Evolutionary conservation across 2,797 vertebrate genomes (phyloP).

Genomic region (Macropodus opercularis): DNA sequence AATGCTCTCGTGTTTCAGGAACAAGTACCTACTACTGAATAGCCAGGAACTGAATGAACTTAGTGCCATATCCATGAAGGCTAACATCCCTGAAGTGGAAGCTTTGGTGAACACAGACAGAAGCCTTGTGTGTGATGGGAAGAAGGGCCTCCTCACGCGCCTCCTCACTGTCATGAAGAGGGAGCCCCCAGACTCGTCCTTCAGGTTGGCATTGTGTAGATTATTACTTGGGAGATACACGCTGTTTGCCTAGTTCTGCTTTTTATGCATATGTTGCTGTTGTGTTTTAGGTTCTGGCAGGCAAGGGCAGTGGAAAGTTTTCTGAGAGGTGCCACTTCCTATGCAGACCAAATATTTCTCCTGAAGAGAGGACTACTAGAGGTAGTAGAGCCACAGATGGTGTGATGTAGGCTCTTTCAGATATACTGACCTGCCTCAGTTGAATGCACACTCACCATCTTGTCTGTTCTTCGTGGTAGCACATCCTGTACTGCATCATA

Average conservation of each 20-base stretch:
- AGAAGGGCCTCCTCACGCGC: conserved; percentile 94
- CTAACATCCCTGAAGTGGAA: conserved; percentile 98
- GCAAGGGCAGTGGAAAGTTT: conserved; percentile 98
- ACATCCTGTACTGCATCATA: conserved; percentile 98
- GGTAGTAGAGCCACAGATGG: conserved; percentile 76
- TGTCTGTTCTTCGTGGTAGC: conserved; percentile 76
- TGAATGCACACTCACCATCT: conserved; percentile 5
- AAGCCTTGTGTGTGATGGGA: conserved; percentile 96
- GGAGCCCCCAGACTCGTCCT: conserved; percentile 96
- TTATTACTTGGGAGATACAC: neutral
- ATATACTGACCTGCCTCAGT: neutral
- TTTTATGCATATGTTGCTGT: neutral
- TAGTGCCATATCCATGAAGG: conserved; percentile 96
- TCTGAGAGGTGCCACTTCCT: conserved; percentile 95
- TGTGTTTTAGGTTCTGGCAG: conserved; percentile 92
- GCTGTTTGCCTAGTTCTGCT: conserved; percentile 5
- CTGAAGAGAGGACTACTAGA: conserved; percentile 95
- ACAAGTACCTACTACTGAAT: conserved; percentile 97
- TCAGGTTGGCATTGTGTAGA: conserved; percentile 83
- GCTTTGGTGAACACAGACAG: conserved; percentile 97
- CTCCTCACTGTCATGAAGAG: conserved; percentile 98
- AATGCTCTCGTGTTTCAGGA: conserved; percentile 79
- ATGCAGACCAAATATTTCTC: conserved; percentile 99
- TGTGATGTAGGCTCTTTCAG: neutral
- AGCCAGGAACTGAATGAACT: conserved; percentile 96